These are phyloP conservation scores for Apodemus sylvaticus DNA, from an alignment of 2,113 vertebrate genomes.

Conservation along the genomic window DNA sequence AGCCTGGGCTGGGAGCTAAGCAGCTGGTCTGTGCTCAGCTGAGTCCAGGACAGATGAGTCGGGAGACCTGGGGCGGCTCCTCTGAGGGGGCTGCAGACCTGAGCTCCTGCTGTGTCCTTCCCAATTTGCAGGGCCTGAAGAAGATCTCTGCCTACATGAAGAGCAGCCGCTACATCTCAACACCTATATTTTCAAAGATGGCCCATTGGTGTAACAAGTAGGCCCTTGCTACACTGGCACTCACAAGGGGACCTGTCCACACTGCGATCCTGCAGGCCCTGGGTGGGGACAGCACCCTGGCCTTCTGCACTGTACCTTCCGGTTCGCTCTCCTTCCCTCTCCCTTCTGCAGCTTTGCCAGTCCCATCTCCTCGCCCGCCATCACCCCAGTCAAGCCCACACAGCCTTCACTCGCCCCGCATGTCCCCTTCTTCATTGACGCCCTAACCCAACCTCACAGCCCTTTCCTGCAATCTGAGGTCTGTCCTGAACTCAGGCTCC, in stretches of 20 bases:
- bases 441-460: neutral
- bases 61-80: no score
- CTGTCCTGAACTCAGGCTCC: neutral
- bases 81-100: neutral
- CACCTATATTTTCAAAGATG: constrained; percentile 79
- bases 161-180: constrained; percentile 55
- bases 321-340: neutral
- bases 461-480: neutral
- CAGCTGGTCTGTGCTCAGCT: no score
- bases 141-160: constrained; percentile 19
- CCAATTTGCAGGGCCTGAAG: constrained; percentile 47
- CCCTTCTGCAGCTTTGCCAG: no score
- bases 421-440: neutral
- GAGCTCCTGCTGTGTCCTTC: neutral
- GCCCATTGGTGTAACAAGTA: constrained; percentile 82
- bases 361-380: neutral
- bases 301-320: neutral
- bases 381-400: accelerated
- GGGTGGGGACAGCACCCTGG: neutral
- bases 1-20: neutral
- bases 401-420: no score
- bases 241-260: accelerated
- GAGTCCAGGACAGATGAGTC: neutral
- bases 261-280: neutral
- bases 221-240: accelerated